Conservation (phyloP, 2,888 invertebrate genomes). For the Dioctria linearis region DNA sequence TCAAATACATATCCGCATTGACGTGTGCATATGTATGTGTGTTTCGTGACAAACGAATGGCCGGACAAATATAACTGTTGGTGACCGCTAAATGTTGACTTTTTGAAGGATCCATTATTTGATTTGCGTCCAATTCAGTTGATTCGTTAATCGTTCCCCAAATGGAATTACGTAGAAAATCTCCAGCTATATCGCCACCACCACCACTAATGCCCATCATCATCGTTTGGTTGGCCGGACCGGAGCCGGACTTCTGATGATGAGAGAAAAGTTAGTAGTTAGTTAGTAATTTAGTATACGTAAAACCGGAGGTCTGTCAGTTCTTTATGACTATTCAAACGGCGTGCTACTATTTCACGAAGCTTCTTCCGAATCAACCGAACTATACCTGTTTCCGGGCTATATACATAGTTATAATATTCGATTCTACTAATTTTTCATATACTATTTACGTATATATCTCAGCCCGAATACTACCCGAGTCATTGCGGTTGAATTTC, state of each 20-base stretch:
- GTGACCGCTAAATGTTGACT: constrained; percentile 50
- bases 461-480: not conserved
- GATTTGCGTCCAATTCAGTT: constrained; percentile 53
- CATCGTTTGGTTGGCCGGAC: not conserved
- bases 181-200: not conserved
- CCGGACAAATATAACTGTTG: constrained; percentile 40
- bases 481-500: not conserved
- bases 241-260: not conserved
- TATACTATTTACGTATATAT: not conserved
- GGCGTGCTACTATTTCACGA: not conserved
- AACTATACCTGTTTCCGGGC: not conserved
- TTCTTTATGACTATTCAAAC: constrained; percentile 13
- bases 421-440: not conserved
- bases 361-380: not conserved
- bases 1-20: constrained; percentile 2
- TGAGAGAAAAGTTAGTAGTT: too few relatives aligned
- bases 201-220: not conserved
- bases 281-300: not conserved
- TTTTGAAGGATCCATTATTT: constrained; percentile 54
- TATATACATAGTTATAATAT: not conserved
- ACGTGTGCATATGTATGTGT: not conserved
- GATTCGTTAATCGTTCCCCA: constrained; percentile 52
- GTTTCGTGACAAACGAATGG: constrained; percentile 8
- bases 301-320: not conserved
- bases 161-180: constrained; percentile 47